Evolutionary conservation across 2,888 invertebrate species (phyloP).

Genomic region (Standfussiana lucernea): DNA sequence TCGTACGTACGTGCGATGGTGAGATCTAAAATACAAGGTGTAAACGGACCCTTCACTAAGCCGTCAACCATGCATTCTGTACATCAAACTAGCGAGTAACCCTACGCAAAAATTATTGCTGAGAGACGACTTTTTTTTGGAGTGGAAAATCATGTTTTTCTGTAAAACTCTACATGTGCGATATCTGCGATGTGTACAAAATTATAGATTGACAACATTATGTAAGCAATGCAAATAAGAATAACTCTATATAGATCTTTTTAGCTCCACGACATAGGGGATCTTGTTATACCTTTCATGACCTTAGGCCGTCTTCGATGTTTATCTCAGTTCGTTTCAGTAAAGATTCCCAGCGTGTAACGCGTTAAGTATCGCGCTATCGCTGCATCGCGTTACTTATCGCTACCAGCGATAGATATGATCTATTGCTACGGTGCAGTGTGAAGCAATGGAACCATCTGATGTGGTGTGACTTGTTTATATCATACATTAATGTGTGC

Average conservation of each 20-base stretch:
- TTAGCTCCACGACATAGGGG: too few relatives aligned
- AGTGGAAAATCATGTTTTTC: too few relatives aligned
- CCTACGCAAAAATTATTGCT: too few relatives aligned
- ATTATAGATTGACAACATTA: neutral
- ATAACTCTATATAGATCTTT: neutral
- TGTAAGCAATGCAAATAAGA: neutral
- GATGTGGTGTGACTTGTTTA: conserved; percentile 39
- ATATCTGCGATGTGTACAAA: too few relatives aligned
- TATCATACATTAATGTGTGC: conserved; percentile 7
- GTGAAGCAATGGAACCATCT: conserved; percentile 7
- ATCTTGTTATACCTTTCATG: neutral
- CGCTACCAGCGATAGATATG: conserved; percentile 34
- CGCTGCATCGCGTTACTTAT: conserved; percentile 20
- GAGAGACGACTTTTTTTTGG: too few relatives aligned
- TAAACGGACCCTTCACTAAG: too few relatives aligned
- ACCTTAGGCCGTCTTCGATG: neutral
- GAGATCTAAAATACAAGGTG: too few relatives aligned
- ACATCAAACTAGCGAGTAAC: too few relatives aligned
- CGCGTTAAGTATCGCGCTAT: conserved; percentile 14
- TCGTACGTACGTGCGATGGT: neutral
- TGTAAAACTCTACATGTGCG: too few relatives aligned
- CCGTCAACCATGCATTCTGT: too few relatives aligned
- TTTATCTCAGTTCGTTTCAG: conserved; percentile 19
- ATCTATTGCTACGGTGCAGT: conserved; percentile 45
- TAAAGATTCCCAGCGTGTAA: conserved; percentile 21